Base-by-base conservation (phyloP, 2,888 invertebrate genomes). In the Atherix ibis region DNA sequence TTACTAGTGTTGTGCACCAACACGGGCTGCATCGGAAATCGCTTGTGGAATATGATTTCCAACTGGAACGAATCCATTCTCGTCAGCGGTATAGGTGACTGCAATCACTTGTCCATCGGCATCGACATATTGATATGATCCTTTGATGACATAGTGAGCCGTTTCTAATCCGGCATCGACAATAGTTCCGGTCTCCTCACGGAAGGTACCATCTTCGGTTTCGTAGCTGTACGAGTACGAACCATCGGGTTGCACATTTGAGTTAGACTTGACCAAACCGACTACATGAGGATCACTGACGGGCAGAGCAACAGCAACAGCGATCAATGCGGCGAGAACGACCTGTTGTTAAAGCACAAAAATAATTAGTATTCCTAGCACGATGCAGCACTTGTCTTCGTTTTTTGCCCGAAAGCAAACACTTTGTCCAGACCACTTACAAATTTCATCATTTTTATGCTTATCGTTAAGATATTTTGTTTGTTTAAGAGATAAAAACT, bases 41-140 rank as follows among this genome's bases (percentile, higher is more conserved):
- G 48, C 42, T 12, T 51, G 48, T 18, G 48, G 38, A 29, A 58
- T 58, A 31, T 49, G 47, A 22, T 44, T 50, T 4, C 58, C 58
- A 28, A 52, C 48, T 32, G 58, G 58, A n/a, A 59, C 57, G 32
- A 58, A 58, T 9, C 58, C 58, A 38, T 48, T 50, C 32, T 56
- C 45, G 41, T 54, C 54, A 30, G 58, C 58, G 25, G 48, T 56
- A 30, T 58, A 58, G 31, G 47, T 46, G 1, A 58, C 58, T n/a
- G 50, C 44, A 3, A 56, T 48, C 36, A 54, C 50, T 35, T 56
- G 46, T 38, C 55, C 57, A 36, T 52, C 45, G 29, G 44, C 43
- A 45, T 58, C 58, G 17, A 48, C 44, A 40, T 54, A 58, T 14
- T 52, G 51, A 41, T 58, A 58, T 22, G 52, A 51, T 31, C 58